A percentile compares a stretch with the other conserved stretches of the same genome.
Conservation (phyloP, 2,113 vertebrate genomes). For the Sinocyclocheilus anshuiensis region DNA sequence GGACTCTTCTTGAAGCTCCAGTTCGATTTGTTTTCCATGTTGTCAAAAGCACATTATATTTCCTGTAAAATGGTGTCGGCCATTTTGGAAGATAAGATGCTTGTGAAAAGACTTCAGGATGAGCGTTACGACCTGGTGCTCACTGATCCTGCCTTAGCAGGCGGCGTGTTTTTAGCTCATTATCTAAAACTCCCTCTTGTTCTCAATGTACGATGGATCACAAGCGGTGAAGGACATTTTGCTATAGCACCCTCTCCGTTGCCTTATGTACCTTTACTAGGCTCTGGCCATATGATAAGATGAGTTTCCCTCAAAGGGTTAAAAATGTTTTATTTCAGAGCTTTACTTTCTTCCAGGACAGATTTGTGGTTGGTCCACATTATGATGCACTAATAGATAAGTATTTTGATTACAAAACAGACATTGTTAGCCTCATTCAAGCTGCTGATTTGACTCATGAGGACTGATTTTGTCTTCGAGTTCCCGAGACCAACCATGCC, state of each 20-base stretch:
- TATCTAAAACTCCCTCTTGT: slow-evolving; percentile 73
- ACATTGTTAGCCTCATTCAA: slow-evolving; percentile 66
- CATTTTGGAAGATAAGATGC: slow-evolving; percentile 57
- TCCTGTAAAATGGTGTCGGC: slow-evolving; percentile 24
- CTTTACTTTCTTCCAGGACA: slow-evolving; percentile 57
- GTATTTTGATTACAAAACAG: slow-evolving; percentile 66
- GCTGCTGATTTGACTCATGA: slow-evolving; percentile 75
- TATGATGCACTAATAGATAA: slow-evolving; percentile 67
- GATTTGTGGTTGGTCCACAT: slow-evolving; percentile 58
- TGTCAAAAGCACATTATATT: slow-evolving; percentile 26
- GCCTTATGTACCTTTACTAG: slow-evolving; percentile 73
- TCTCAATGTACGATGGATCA: slow-evolving; percentile 74
- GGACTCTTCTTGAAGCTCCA: slow-evolving; percentile 57
- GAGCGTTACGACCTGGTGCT: slow-evolving; percentile 72
- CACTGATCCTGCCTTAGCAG: slow-evolving; percentile 67
- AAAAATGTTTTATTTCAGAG: slow-evolving; percentile 64
- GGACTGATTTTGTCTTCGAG: slow-evolving; percentile 73
- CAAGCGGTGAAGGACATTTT: slow-evolving; percentile 71
- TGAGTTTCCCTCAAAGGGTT: slow-evolving; percentile 71
- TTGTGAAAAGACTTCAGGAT: slow-evolving; percentile 52
- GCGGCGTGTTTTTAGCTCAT: slow-evolving; percentile 68
- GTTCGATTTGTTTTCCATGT: slow-evolving; percentile 32
- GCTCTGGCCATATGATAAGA: slow-evolving; percentile 72
- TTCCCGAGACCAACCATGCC: slow-evolving; percentile 74
- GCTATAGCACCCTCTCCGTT: slow-evolving; percentile 70